Evolutionary conservation across 2,888 invertebrate species (phyloP), one percentile per base, ranked within the genome.

Genomic region (Acleris cristana): DNA sequence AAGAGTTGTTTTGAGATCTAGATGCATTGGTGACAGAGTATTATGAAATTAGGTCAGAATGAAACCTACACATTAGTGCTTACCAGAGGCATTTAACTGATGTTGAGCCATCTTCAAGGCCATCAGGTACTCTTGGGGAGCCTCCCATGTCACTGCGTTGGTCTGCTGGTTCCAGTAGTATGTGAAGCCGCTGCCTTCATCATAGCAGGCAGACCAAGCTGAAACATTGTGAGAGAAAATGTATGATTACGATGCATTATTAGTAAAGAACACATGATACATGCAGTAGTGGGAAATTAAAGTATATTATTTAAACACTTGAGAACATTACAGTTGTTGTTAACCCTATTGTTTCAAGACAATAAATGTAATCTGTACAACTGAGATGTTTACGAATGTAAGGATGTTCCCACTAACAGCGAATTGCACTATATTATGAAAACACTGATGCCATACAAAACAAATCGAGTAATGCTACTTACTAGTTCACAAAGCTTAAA

Each of bases 191-290:
- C 94, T 93, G 69, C 84, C 82, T 70, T 94, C 93, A 80, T 95
- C 95, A 62, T 94, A 93, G 71, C 94, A 94, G 8, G 94, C 94
- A 62, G 94, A 94, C 95, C 95, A 95, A 1, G 92, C 94, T 94
- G 16, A n/a, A 48, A 48, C 18, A 48, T 40, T 40, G 10, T 40
- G 14, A 40, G 12, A 40, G 10, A 40, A 40, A 40, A 40, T 40
- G 10, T 14, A 26, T 7, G 26, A 8, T 40, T 14, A 40, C 3
- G 0, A 34, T 34, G 26, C 26, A 26, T 26, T 0, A 26, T 26
- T 26, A 26, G 1, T 26, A 26, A 26, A 6, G n/a, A n/a, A n/a
- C n/a, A 7, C 7, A 26, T 26, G 26, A 26, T 26, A 26, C 7
- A 26, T 8, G 26, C 26, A 26, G 26, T 26, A 26, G 7, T 8